Evolutionary conservation across 2,888 invertebrate species (phyloP), one percentile per base, ranked within the genome.

Genomic region (Andrena marginata): DNA sequence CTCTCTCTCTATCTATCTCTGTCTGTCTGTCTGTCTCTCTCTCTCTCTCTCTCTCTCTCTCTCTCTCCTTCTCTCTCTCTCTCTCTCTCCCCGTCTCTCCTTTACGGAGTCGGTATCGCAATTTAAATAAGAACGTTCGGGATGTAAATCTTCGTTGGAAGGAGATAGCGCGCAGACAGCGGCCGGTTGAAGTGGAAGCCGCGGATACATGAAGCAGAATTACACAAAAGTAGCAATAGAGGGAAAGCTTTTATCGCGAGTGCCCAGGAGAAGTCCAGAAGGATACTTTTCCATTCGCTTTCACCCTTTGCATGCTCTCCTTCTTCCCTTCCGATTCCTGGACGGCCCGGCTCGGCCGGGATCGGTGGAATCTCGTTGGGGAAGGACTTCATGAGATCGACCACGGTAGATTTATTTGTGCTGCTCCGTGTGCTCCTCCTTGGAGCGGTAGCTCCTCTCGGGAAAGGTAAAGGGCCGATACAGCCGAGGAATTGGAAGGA

Each of bases 331-430:
- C 63, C 26, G 33, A 69, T 71, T 78, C 75, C 65, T 67, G 79
- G 48, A 67, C 82, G 29, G 71, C 59, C 75, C 76, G 23, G 69
- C 59, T 70, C 13, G 13, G 42, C 42, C 16, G 1, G 16, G 42
- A 16, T 4, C 51, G 71, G 64, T 67, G 79, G 82, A 78, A 76
- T 80, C 84, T 69, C 77, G 77, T 72, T 54, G 85, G 82, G 82
- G 82, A 87, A 80, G 84, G 89, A 86, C 89, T 86, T 85, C 79
- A 83, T 83, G 85, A 78, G 80, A 89, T 89, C 82, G 79, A 59
- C 75, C 84, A 80, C 83, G 77, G 84, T 86, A 90, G 90, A 91
- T 91, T 91, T 90, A 92, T 92, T 88, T 87, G 76, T 59, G 82
- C 77, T 33, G 80, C 71, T 48, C 76, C 76, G 80, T 82, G 77